These are phyloP conservation scores for Lateolabrax maculatus DNA, from an alignment of 2,797 vertebrate genomes.

Conservation along the genomic window DNA sequence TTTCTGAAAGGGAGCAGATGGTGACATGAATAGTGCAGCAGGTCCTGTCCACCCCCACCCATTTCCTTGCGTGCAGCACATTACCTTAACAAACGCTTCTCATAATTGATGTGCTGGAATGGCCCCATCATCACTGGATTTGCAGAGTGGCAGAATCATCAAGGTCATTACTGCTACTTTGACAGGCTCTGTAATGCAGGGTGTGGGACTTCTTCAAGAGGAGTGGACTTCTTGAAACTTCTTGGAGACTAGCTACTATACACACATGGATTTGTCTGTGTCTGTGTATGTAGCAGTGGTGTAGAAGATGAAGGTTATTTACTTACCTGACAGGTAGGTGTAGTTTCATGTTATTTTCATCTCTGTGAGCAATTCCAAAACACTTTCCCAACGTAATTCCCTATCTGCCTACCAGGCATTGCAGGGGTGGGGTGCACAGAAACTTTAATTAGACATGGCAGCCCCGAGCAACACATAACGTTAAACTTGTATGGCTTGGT, in stretches of 20 bases:
- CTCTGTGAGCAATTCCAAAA: constrained; percentile 50
- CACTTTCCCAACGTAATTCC: constrained; percentile 55
- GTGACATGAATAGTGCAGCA: constrained; percentile 85
- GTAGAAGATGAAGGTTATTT: not conserved
- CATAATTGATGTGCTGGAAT: constrained; percentile 82
- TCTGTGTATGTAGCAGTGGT: not conserved
- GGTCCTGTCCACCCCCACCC: constrained; percentile 67
- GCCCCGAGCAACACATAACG: constrained; percentile 77
- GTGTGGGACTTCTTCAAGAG: constrained; percentile 31
- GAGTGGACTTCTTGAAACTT: constrained; percentile 32
- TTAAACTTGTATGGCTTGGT: constrained; percentile 82
- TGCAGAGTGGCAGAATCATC: constrained; percentile 74
- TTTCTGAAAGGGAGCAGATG: constrained; percentile 82
- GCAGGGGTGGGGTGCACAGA: constrained; percentile 55
- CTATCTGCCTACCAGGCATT: constrained; percentile 48
- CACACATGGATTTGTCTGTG: not conserved
- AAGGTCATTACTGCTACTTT: constrained; percentile 71
- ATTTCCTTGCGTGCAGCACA: constrained; percentile 79
- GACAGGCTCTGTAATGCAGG: constrained; percentile 39
- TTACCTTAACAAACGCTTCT: constrained; percentile 81
- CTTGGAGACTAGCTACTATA: not conserved
- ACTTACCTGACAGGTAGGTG: not conserved
- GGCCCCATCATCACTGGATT: constrained; percentile 66
- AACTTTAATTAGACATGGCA: constrained; percentile 82
- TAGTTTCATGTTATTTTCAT: constrained; percentile 28